Percentiles rank a stretch among this genome's conserved stretches.
These are phyloP conservation scores for Centropus unirufus DNA, from an alignment of 2,113 vertebrate genomes.

Conservation along the genomic window DNA sequence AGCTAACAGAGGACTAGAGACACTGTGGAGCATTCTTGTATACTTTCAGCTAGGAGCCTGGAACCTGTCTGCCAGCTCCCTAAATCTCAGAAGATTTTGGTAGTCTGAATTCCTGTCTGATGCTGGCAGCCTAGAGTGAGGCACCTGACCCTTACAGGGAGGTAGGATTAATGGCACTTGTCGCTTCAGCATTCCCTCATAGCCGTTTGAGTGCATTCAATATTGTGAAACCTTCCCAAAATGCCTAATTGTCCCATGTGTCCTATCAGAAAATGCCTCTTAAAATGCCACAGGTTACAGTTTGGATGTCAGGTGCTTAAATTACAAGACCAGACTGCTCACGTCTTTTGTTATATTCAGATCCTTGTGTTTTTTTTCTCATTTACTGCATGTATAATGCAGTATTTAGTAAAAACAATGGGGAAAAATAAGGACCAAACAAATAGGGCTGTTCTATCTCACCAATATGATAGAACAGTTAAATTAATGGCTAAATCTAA, in stretches of 20 bases:
- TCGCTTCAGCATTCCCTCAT: neutral
- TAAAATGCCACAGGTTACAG: rapidly evolving
- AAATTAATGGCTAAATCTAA: conserved; percentile 81
- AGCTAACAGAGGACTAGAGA: neutral
- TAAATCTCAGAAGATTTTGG: neutral
- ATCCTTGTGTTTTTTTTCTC: rapidly evolving
- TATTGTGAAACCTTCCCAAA: neutral
- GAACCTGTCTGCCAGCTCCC: neutral
- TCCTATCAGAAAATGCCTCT: neutral
- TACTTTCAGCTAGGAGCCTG: rapidly evolving
- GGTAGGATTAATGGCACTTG: neutral
- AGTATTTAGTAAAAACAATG: conserved; percentile 26
- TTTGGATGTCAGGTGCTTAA: neutral
- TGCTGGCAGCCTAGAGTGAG: neutral
- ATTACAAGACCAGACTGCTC: rapidly evolving
- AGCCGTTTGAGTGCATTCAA: neutral
- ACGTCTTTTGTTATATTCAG: neutral
- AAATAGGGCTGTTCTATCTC: conserved; percentile 32
- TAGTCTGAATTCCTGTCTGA: neutral
- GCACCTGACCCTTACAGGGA: neutral
- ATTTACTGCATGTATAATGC: neutral
- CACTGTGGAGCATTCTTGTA: neutral
- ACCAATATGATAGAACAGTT: conserved; percentile 69
- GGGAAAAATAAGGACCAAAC: neutral
- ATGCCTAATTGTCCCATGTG: rapidly evolving